Evolutionary conservation across 2,113 vertebrate genomes (phyloP).

Genomic region (Ceyx margarethae): DNA sequence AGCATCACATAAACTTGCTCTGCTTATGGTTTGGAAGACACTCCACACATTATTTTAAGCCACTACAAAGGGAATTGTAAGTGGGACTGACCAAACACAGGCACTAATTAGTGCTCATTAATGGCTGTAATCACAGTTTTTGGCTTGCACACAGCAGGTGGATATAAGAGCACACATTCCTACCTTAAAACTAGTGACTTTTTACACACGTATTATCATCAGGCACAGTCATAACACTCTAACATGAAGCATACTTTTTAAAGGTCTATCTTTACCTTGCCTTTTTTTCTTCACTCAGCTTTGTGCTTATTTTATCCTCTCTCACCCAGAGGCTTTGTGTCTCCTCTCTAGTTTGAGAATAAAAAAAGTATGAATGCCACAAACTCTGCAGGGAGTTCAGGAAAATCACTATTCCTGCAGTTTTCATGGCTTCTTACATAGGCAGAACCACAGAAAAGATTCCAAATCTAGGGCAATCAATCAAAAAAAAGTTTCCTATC

Average conservation of each 20-base stretch:
- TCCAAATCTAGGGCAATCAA: slow-evolving; percentile 18
- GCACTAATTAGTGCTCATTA: not conserved
- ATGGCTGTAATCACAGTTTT: not conserved
- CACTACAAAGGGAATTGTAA: not conserved
- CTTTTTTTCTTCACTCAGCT: not conserved
- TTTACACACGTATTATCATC: not conserved
- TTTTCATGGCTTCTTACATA: slow-evolving; percentile 16
- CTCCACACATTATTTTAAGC: not conserved
- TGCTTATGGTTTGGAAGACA: not conserved
- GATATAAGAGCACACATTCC: not conserved
- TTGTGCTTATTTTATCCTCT: slow-evolving; percentile 17
- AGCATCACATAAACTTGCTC: not conserved
- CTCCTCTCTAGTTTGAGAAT: not conserved
- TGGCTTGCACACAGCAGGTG: not conserved
- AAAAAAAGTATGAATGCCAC: not conserved
- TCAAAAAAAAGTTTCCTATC: not conserved
- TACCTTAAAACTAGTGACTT: not conserved
- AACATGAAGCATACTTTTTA: not conserved
- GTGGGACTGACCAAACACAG: not conserved
- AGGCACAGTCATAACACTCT: not conserved
- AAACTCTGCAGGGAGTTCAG: slow-evolving; percentile 23
- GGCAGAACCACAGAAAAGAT: not conserved
- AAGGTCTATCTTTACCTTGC: not conserved
- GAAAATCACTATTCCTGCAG: not conserved
- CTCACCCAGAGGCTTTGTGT: not conserved